Evolutionary conservation across 2,113 vertebrate species (phyloP).

Genomic region (Chelonoidis abingdonii): DNA sequence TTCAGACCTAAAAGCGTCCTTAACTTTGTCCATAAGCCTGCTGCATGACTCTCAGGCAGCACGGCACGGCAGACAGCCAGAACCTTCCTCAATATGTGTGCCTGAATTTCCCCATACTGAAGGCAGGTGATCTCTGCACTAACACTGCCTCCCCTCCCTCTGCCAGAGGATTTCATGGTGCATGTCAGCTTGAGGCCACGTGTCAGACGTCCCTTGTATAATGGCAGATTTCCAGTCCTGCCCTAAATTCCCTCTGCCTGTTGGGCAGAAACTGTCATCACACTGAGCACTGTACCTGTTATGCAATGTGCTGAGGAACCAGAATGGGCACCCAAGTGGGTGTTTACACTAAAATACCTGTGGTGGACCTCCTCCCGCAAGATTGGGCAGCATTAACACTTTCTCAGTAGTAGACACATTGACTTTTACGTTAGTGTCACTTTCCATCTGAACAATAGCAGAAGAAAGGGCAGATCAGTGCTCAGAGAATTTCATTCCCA

Average conservation of each 20-base stretch:
- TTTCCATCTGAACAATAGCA: not conserved
- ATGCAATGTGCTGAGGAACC: not conserved
- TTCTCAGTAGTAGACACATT: not conserved
- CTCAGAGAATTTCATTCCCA: not conserved
- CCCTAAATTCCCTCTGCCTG: not conserved
- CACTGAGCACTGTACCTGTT: fast-evolving
- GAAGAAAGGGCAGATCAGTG: not conserved
- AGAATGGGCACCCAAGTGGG: not conserved
- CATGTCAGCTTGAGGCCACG: fast-evolving
- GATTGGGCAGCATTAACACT: not conserved
- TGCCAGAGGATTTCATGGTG: not conserved
- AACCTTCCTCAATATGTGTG: not conserved
- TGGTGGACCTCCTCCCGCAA: not conserved
- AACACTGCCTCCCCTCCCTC: fast-evolving
- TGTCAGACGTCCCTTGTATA: fast-evolving
- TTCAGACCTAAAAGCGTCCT: not conserved
- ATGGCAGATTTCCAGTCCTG: fast-evolving
- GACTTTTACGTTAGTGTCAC: not conserved
- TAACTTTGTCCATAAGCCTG: not conserved
- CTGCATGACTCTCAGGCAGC: not conserved
- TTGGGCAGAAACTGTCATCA: not conserved
- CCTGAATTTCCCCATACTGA: not conserved
- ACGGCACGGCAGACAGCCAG: not conserved
- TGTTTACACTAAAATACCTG: not conserved
- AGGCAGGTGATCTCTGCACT: fast-evolving